Base-by-base conservation (phyloP, 37 sponge, comb jelly and placozoan genomes). In the Beroe forskalii region DNA sequence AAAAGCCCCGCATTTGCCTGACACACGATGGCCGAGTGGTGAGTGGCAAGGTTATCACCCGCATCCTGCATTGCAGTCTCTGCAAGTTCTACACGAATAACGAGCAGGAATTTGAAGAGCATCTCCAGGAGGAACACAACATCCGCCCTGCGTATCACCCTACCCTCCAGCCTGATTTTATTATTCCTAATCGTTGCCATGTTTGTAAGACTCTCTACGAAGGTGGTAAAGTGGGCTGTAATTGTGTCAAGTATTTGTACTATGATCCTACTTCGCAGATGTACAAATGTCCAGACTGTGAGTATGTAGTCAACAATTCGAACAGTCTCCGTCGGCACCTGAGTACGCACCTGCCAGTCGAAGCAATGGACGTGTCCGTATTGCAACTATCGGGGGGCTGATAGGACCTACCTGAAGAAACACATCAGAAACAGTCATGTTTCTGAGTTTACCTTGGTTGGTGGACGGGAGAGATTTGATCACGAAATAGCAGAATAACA, bases 311-410 rank as follows among this genome's bases (percentile, higher is more conserved):
- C 12, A 48, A 12, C 12, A 48, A 12, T 17, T 48, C 12, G 12
- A 12, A 48, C 55, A 48, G 6, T 6, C 12, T 48, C 6, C 55
- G 55, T 12, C 6, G 72, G 38, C 72, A 69, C 38, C 0, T 69
- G 72, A 69, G 72, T 35, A 36, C 32, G 17, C 72, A 69, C 19
- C 38, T 35, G 19, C 36, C 72, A 6, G 72, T n/a, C 28, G 72
- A 69, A 69, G 38, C 2, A 35, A 37, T 69, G 72, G 72, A 69
- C 19, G 9, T 69, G 72, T 69, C 72, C 36, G 35, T 69, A 69
- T 17, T 69, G 72, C 17, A 1, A 28, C 37, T 69, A 69, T 32
- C 2, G 39, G 39, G 72, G 72, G 19, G 72, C 72, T 35, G 72
- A 69, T 37, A 14, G 39, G 72, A 36, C 72, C 4, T 69, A 69